phyloP scores from a whole-genome alignment of 2,113 vertebrate species.

The Hippocampus zosterae region DNA sequence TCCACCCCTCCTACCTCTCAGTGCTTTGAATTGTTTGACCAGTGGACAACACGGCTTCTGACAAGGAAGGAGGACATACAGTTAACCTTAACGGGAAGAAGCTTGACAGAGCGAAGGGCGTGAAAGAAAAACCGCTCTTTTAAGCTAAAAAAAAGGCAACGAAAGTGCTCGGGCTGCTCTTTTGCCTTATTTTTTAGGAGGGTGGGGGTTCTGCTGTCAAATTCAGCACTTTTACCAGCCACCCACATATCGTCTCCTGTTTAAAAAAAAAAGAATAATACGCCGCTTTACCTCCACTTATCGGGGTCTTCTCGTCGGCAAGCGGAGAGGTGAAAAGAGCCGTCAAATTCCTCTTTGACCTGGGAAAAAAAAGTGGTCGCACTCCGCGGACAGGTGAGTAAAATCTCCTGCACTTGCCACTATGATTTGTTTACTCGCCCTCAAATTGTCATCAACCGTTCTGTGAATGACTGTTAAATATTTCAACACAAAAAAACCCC shows the following conservation, averaged over 20 bases:
- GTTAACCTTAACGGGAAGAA: background rate
- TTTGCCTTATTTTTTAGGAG: slow-evolving; percentile 21
- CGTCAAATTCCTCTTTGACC: background rate
- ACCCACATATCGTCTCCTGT: slow-evolving; percentile 5
- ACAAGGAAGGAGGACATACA: slow-evolving; percentile 4
- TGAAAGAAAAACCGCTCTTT: background rate
- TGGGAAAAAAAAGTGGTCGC: slow-evolving; percentile 15
- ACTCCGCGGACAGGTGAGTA: slow-evolving; percentile 46
- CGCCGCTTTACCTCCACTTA: background rate
- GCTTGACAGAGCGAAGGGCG: background rate
- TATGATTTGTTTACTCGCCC: background rate
- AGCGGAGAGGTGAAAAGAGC: background rate
- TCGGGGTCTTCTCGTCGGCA: no score
- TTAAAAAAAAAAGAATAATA: background rate
- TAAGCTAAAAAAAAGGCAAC: background rate
- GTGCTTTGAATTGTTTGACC: slow-evolving; percentile 15
- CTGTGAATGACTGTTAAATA: background rate
- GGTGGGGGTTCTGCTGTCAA: slow-evolving; percentile 25
- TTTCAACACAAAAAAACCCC: no score
- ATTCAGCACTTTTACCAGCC: slow-evolving; percentile 20
- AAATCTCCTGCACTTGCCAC: background rate
- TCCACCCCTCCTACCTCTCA: slow-evolving; percentile 40
- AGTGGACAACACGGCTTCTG: slow-evolving; percentile 2
- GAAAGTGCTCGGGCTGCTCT: background rate
- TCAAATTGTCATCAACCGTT: background rate